These are phyloP conservation scores for Linnaemya vulpina DNA, from an alignment of 2,888 invertebrate genomes.

Conservation along the genomic window DNA sequence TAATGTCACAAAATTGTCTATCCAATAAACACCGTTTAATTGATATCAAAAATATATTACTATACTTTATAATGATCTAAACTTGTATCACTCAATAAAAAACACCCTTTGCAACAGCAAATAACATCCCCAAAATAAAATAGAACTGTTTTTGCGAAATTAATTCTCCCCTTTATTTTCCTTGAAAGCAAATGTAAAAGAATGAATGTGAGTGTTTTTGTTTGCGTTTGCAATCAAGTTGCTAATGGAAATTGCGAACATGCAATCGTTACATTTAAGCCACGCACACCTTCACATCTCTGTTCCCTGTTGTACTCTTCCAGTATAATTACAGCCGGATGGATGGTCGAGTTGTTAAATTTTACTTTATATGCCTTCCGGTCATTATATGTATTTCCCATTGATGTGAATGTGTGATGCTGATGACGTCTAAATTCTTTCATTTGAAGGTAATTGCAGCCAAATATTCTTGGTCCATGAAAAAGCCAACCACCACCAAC, in stretches of 20 bases:
- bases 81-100: not conserved
- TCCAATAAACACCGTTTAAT: too few species aligned
- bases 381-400: constrained; percentile 43
- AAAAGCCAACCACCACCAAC: constrained; percentile 15
- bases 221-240: constrained; percentile 63
- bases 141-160: not conserved
- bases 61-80: too few species aligned
- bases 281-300: constrained; percentile 31
- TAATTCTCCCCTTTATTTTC: constrained; percentile 23
- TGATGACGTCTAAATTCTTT: constrained; percentile 14
- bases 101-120: too few species aligned
- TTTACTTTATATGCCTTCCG: constrained; percentile 70
- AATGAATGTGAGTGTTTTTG: constrained; percentile 8
- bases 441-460: constrained; percentile 34
- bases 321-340: constrained; percentile 22
- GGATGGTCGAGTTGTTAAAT: constrained; percentile 44
- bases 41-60: too few species aligned
- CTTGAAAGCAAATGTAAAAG: not conserved
- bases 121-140: constrained; percentile 43
- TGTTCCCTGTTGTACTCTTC: not conserved
- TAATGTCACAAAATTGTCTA: too few species aligned
- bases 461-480: constrained; percentile 1
- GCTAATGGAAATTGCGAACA: constrained; percentile 72
- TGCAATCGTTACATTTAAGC: constrained; percentile 54
- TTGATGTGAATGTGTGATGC: constrained; percentile 23